Conservation (phyloP, 2,888 invertebrate genomes). For the Sarcophaga subvicina region DNA sequence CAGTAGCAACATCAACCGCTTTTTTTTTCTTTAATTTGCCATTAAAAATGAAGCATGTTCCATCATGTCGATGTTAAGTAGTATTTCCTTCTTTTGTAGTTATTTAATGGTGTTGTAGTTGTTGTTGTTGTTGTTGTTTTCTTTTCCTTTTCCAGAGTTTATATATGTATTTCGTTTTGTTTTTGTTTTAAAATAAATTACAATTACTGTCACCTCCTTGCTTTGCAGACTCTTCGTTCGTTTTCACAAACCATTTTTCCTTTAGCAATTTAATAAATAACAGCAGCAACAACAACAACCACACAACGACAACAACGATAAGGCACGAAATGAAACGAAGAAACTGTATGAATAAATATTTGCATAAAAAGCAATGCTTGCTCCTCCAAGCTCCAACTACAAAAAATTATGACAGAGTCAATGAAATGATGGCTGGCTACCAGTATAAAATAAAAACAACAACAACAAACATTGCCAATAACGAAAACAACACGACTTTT, state of each 20-base stretch:
- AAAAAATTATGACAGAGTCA: constrained; percentile 58
- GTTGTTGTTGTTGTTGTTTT: not conserved
- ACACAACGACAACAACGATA: not conserved
- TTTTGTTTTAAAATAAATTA: not conserved
- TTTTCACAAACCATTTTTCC: constrained; percentile 10
- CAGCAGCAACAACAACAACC: too few species aligned
- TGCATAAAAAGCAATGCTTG: constrained; percentile 42
- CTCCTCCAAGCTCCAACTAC: not conserved
- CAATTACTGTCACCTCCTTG: not conserved
- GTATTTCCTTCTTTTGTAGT: constrained; percentile 39
- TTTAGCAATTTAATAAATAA: too few species aligned
- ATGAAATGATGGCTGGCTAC: constrained; percentile 42
- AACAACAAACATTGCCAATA: too few species aligned
- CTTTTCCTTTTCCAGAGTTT: too few species aligned
- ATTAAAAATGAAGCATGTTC: constrained; percentile 39
- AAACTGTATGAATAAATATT: constrained; percentile 32
- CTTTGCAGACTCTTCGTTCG: not conserved
- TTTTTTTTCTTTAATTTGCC: not conserved
- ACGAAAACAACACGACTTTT: too few species aligned
- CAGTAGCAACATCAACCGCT: too few species aligned
- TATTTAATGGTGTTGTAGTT: not conserved
- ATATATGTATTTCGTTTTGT: constrained; percentile 13
- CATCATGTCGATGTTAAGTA: constrained; percentile 37
- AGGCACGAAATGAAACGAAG: not conserved
- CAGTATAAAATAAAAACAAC: too few species aligned